Evolutionary conservation across 2,888 invertebrate genomes (phyloP).

Genomic region (Coleophora deauratella): DNA sequence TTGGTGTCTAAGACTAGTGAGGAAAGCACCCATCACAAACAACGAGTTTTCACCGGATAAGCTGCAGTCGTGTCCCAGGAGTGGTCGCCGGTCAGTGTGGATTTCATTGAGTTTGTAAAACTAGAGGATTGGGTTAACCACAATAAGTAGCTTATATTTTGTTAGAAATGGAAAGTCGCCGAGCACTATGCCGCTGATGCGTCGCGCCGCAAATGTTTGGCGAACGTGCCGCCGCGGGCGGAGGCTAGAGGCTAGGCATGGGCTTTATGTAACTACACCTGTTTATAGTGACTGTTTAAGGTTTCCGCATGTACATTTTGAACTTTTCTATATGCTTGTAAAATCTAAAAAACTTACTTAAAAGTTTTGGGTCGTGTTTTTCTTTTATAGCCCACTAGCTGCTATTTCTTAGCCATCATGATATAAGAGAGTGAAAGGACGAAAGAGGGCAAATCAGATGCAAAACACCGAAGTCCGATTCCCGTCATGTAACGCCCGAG

Average conservation of each 20-base stretch:
- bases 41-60: constrained; percentile 4
- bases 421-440: constrained; percentile 58
- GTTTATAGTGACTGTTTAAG: too few relatives aligned
- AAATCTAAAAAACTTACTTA: too few relatives aligned
- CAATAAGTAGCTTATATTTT: constrained; percentile 49
- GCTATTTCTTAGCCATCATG: too few relatives aligned
- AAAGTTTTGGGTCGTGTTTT: too few relatives aligned
- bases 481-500: constrained; percentile 49
- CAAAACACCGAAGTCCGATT: constrained; percentile 55
- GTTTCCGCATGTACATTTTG: too few relatives aligned
- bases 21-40: not conserved
- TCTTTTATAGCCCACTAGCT: too few relatives aligned
- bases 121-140: constrained; percentile 54
- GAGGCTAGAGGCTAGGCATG: not conserved
- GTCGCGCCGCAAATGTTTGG: constrained; percentile 47
- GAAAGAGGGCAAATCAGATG: constrained; percentile 57
- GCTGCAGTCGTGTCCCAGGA: not conserved
- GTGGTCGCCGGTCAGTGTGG: constrained; percentile 18
- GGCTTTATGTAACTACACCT: too few relatives aligned
- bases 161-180: constrained; percentile 63
- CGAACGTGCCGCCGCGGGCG: constrained; percentile 36
- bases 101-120: constrained; percentile 38
- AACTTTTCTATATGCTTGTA: too few relatives aligned
- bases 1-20: too few relatives aligned
- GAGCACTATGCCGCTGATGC: constrained; percentile 13